These are phyloP conservation scores for Oreochromis grahami DNA, from an alignment of 2,797 vertebrate species.

Conservation along the genomic window DNA sequence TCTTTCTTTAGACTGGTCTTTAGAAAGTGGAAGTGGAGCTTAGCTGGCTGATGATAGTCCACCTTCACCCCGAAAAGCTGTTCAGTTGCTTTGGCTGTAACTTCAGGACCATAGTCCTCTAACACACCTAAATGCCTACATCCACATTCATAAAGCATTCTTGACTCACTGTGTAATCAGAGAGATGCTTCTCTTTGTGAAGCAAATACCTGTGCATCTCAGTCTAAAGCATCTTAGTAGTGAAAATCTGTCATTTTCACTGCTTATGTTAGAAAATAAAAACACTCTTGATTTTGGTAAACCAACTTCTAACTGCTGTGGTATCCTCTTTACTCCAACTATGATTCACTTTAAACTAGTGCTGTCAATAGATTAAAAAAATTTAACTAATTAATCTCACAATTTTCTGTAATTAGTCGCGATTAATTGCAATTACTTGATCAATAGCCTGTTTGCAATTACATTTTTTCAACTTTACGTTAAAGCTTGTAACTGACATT, in stretches of 20 bases:
- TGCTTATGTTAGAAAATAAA: neutral
- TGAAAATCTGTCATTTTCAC: neutral
- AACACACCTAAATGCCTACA: neutral
- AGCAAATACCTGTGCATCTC: neutral
- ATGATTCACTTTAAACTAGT: neutral
- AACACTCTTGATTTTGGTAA: neutral
- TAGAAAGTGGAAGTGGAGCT: neutral
- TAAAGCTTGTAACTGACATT: too few species aligned
- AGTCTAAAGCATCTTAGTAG: neutral
- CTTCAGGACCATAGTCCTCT: neutral
- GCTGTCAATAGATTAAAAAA: too few species aligned
- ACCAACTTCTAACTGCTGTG: neutral
- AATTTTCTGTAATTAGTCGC: too few species aligned
- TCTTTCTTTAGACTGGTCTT: neutral
- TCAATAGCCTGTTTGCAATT: too few species aligned
- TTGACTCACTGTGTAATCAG: neutral
- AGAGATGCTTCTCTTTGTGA: neutral
- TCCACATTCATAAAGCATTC: neutral
- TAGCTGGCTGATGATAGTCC: neutral
- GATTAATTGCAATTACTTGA: too few species aligned
- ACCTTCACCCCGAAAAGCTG: neutral
- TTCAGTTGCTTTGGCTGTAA: neutral
- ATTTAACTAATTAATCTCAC: too few species aligned
- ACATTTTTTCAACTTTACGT: too few species aligned
- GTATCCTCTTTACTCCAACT: neutral